Evolutionary conservation across 2,888 invertebrate species (phyloP).

Genomic region (Ectemnius lituratus): DNA sequence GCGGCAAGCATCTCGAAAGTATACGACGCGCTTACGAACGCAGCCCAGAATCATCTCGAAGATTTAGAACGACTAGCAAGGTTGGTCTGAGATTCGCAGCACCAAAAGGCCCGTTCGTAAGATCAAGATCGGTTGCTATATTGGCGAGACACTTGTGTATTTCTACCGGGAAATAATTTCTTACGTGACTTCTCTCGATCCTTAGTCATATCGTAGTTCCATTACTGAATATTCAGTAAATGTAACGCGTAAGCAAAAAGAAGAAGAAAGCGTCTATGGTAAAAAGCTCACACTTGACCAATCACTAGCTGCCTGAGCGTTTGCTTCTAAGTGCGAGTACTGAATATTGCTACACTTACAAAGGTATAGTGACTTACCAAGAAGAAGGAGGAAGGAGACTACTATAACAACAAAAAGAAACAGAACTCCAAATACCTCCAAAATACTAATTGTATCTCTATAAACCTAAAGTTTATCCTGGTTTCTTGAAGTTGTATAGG

Average conservation of each 20-base stretch:
- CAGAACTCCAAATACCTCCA: conserved; percentile 25
- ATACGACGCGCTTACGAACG: conserved; percentile 22
- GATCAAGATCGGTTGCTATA: conserved; percentile 18
- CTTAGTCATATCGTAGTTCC: conserved; percentile 67
- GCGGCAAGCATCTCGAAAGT: conserved; percentile 26
- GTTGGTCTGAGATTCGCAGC: conserved; percentile 5
- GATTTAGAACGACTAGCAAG: conserved; percentile 8
- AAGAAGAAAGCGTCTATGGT: conserved; percentile 45
- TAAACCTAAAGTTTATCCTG: conserved; percentile 26
- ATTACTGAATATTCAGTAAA: conserved; percentile 46
- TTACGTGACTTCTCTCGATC: conserved; percentile 54
- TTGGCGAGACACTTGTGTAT: conserved; percentile 27
- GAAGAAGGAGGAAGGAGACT: conserved; percentile 25
- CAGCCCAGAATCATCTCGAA: conserved; percentile 18
- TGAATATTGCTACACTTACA: conserved; percentile 57
- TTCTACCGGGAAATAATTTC: conserved; percentile 48
- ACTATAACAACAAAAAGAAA: conserved; percentile 20
- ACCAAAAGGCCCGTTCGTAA: conserved; percentile 15
- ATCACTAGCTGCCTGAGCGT: conserved; percentile 76
- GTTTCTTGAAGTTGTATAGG: conserved; percentile 38
- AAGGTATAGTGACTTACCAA: conserved; percentile 47
- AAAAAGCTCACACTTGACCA: conserved; percentile 74
- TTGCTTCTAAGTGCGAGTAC: conserved; percentile 67
- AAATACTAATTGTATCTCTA: background rate
- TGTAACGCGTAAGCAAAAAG: conserved; percentile 35